phyloP scores from a whole-genome alignment of 2,113 vertebrate species.

The Bolborhynchus lineola region DNA sequence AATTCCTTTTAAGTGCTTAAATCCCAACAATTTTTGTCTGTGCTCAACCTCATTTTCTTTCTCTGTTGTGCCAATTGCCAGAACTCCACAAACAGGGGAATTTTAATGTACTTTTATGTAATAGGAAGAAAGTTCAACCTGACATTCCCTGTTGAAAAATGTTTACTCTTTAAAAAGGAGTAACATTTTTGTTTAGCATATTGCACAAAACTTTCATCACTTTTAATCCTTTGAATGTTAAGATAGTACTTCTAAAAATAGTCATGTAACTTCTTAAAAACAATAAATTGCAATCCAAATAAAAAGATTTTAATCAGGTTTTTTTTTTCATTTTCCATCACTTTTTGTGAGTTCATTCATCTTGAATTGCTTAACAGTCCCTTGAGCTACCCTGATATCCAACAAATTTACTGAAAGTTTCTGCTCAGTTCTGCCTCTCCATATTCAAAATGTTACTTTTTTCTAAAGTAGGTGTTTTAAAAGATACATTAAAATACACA shows the following conservation, averaged over 20 bases:
- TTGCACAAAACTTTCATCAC: not conserved
- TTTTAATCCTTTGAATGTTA: not conserved
- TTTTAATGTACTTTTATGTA: not conserved
- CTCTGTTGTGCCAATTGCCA: not conserved
- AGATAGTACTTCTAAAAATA: not conserved
- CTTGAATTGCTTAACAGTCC: not conserved
- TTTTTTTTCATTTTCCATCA: not conserved
- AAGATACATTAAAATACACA: not conserved
- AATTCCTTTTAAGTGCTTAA: not conserved
- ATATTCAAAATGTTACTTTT: not conserved
- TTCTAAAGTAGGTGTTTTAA: not conserved
- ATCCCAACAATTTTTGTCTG: not conserved
- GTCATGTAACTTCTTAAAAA: not conserved
- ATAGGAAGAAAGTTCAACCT: not conserved
- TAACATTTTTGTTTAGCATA: not conserved
- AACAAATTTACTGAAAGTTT: not conserved
- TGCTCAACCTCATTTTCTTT: not conserved
- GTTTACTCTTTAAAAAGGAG: not conserved
- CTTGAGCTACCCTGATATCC: not conserved
- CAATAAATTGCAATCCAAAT: not conserved
- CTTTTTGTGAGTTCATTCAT: not conserved
- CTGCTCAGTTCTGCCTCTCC: not conserved
- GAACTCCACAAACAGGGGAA: not conserved
- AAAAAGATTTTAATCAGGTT: not conserved
- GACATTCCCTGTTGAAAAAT: not conserved